Conservation (phyloP, 2,888 invertebrate species). For the Drosophila affinis region DNA sequence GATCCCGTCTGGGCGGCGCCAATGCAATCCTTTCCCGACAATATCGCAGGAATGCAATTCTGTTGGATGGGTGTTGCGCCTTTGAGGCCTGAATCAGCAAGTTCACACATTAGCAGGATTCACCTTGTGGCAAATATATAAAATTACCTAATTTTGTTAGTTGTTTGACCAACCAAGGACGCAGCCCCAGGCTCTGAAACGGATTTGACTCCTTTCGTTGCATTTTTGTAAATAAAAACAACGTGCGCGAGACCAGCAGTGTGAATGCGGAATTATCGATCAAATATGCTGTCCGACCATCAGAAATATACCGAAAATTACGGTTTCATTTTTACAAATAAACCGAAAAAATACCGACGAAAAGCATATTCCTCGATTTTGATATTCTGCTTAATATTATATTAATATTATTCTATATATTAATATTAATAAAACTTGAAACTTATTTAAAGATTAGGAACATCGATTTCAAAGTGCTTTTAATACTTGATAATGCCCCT, state of each 20-base stretch:
- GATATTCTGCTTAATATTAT: no score
- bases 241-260: slow-evolving; percentile 17
- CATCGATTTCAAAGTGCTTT: no score
- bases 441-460: no score
- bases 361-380: no score
- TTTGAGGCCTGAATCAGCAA: slow-evolving; percentile 87
- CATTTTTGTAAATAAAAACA: slow-evolving; percentile 55
- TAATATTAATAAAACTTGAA: no score
- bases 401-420: no score
- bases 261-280: no score
- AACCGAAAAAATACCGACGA: no score
- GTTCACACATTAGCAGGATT: not conserved
- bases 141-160: slow-evolving; percentile 87
- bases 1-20: slow-evolving; percentile 99
- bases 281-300: no score
- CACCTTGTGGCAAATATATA: not conserved
- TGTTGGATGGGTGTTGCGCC: slow-evolving; percentile 92
- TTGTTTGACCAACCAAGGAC: slow-evolving; percentile 90
- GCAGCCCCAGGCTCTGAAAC: slow-evolving; percentile 87
- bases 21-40: slow-evolving; percentile 93
- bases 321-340: no score
- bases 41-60: slow-evolving; percentile 91
- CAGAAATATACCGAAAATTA: no score
- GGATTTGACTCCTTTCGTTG: slow-evolving; percentile 80
- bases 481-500: no score